These are phyloP conservation scores for Fragum whitleyi DNA, from an alignment of 2,888 invertebrate species.

Conservation along the genomic window DNA sequence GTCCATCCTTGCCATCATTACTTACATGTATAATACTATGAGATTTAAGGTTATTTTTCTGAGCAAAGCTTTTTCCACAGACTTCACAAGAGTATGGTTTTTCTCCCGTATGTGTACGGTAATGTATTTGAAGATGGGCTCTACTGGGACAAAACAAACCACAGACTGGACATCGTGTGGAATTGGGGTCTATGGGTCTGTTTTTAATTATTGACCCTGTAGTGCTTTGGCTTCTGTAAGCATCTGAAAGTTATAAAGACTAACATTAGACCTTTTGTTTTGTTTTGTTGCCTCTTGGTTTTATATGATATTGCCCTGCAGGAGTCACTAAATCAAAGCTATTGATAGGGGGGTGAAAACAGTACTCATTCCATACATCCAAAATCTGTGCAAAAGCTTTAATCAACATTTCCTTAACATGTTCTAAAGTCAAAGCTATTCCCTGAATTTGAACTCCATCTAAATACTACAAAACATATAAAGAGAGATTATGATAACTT, in stretches of 20 bases:
- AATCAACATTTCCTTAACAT: too few species aligned
- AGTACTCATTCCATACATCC: too few species aligned
- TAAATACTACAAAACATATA: too few species aligned
- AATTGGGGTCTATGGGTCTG: neutral
- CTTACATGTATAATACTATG: slow-evolving; percentile 35
- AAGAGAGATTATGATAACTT: too few species aligned
- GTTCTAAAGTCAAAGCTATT: too few species aligned
- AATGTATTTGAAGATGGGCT: slow-evolving; percentile 44
- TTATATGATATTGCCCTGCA: too few species aligned
- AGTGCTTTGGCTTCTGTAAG: neutral
- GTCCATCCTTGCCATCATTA: neutral
- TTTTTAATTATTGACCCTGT: neutral
- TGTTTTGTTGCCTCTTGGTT: too few species aligned
- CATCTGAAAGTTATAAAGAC: neutral
- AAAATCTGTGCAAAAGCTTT: too few species aligned
- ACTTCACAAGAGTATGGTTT: slow-evolving; percentile 49
- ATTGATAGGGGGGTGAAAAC: too few species aligned
- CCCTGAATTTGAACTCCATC: too few species aligned
- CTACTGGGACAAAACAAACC: slow-evolving; percentile 41
- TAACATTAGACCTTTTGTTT: too few species aligned
- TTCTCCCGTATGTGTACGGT: slow-evolving; percentile 52
- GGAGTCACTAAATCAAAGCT: too few species aligned
- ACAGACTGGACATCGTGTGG: slow-evolving; percentile 35
- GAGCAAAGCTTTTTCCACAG: slow-evolving; percentile 42
- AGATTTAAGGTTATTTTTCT: slow-evolving; percentile 47